phyloP scores from a whole-genome alignment of 2,888 invertebrate genomes.

The Halocaridina rubra region DNA sequence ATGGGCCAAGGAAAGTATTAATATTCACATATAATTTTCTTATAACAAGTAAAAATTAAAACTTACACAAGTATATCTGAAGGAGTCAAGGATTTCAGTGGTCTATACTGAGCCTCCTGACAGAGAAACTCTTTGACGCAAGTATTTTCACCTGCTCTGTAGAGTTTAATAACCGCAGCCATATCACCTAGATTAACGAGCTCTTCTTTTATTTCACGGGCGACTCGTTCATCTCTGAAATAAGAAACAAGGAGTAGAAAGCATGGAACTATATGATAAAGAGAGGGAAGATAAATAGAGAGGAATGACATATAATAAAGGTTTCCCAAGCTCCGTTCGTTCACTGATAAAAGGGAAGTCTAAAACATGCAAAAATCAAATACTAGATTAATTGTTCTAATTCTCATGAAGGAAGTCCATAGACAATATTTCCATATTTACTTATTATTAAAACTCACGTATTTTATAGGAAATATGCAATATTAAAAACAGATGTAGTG shows the following conservation, averaged over 20 bases:
- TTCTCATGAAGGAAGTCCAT: neutral
- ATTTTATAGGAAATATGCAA: no score
- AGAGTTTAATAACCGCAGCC: conserved; percentile 50
- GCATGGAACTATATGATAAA: neutral
- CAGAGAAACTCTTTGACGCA: conserved; percentile 51
- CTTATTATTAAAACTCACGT: neutral
- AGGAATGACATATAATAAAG: neutral
- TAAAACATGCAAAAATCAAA: neutral
- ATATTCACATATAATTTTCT: neutral
- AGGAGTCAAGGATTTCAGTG: conserved; percentile 11
- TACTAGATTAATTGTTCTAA: neutral
- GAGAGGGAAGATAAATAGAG: neutral
- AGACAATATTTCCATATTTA: neutral
- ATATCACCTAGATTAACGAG: conserved; percentile 47
- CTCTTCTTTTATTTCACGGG: neutral
- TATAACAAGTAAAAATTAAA: neutral
- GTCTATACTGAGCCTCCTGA: conserved; percentile 20
- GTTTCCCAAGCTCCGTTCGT: no score
- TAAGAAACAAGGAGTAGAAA: neutral
- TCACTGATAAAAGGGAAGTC: neutral
- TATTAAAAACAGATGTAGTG: no score
- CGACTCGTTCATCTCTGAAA: conserved; percentile 4
- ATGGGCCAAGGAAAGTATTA: neutral
- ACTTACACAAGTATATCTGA: conserved; percentile 50
- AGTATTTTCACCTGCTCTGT: conserved; percentile 38